Evolutionary conservation across 2,797 vertebrate species (phyloP).

Genomic region (Ammospiza maritima): DNA sequence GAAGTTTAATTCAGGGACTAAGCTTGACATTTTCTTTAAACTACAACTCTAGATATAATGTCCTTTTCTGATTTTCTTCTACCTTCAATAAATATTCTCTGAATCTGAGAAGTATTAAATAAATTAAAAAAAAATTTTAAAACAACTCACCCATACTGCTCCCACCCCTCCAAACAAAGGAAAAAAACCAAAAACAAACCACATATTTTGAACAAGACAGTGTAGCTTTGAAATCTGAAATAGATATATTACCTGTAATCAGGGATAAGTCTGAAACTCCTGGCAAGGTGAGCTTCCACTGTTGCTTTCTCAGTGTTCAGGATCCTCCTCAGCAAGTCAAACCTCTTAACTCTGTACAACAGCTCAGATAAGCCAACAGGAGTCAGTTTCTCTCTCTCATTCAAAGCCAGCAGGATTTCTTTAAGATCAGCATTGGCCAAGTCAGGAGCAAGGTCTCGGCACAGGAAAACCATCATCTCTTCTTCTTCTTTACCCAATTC

Average conservation of each 20-base stretch:
- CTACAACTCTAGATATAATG: neutral
- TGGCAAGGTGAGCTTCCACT: conserved; percentile 74
- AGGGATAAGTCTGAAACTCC: conserved; percentile 72
- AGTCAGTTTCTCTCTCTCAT: conserved; percentile 57
- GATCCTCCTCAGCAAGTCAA: conserved; percentile 84
- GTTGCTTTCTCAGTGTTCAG: conserved; percentile 70
- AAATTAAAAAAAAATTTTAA: neutral
- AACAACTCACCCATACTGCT: neutral
- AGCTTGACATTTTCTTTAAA: neutral
- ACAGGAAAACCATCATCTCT: conserved; percentile 82
- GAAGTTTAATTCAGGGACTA: neutral
- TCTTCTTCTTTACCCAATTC: conserved; percentile 82
- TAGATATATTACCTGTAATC: conserved; percentile 83
- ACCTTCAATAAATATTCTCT: neutral
- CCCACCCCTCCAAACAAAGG: neutral
- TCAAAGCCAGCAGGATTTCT: conserved; percentile 75
- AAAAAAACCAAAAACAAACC: neutral
- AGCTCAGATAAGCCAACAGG: conserved; percentile 77
- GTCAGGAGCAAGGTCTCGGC: conserved; percentile 73
- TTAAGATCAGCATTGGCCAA: conserved; percentile 46
- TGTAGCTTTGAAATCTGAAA: neutral
- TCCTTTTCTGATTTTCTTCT: neutral
- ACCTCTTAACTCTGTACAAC: conserved; percentile 81
- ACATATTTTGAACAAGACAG: neutral
- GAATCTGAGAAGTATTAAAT: neutral